These are phyloP conservation scores for Tinea trinotella DNA, from an alignment of 2,888 invertebrate species.

Conservation along the genomic window DNA sequence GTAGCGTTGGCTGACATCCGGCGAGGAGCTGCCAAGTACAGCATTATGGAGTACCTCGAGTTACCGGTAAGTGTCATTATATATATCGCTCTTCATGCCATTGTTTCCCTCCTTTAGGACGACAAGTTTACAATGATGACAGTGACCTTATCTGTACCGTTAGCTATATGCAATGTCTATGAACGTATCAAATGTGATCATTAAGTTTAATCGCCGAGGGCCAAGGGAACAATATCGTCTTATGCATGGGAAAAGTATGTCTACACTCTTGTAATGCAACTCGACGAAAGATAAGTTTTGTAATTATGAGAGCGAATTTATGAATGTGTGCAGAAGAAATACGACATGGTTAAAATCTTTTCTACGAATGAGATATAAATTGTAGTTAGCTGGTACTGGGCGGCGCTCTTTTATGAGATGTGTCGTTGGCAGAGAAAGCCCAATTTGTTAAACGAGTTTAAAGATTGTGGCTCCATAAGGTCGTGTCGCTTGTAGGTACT, in stretches of 20 bases:
- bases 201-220: constrained; percentile 51
- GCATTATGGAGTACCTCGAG: constrained; percentile 75
- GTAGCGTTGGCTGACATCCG: constrained; percentile 76
- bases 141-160: constrained; percentile 13
- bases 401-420: constrained; percentile 6
- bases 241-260: not conserved
- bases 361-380: not conserved
- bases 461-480: constrained; percentile 3
- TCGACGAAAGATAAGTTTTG: not conserved
- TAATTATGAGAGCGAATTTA: not conserved
- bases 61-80: constrained; percentile 75
- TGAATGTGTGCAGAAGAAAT: not conserved
- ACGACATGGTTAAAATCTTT: not conserved
- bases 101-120: constrained; percentile 6
- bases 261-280: constrained; percentile 2
- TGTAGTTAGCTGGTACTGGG: not conserved
- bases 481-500: not conserved
- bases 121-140: constrained; percentile 10
- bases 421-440: constrained; percentile 2
- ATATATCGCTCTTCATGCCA: not conserved
- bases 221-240: constrained; percentile 50
- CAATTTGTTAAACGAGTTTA: constrained; percentile 10
- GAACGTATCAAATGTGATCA: constrained; percentile 53
- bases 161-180: constrained; percentile 29
- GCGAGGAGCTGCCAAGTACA: constrained; percentile 76